Evolutionary conservation across 2,797 vertebrate species (phyloP), one percentile per base, ranked within the genome.

Genomic region (Rachycentron canadum): DNA sequence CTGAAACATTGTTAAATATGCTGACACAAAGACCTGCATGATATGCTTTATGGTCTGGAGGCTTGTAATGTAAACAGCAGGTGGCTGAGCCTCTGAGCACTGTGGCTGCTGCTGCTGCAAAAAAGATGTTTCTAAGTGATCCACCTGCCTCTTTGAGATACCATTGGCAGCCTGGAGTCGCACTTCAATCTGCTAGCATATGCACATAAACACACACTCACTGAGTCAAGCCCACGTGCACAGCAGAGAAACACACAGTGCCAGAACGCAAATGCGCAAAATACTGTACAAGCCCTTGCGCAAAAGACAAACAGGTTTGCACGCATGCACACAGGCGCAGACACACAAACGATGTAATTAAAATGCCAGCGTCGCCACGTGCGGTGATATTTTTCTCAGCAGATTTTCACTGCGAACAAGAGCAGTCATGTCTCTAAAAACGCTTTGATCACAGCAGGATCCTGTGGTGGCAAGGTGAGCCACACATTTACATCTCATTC

Each of bases 401-500:
- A 64, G 66, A 52, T 88, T 86, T 86, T 76, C 72, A 47, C 75
- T 32, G 63, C 34, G 73, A 86, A 80, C 70, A 45, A 26, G 68
- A 82, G 67, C 76, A 68, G 82, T 74, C 79, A 25, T 50, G 82
- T 88, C 68, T 83, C 73, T 76, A 43, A 78, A 76, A 86, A 65
- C 6, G 49, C 86, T 92, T 91, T 92, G 90, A 94, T 95, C 91
- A 66, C 88, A 85, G 90, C 50, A 1, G 89, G 88, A 69, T 76
- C 43, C 76, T 13, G 69, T n/a, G 7, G 75, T 25, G 66, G 47
- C 40, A 55, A 86, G 74, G 84, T 70, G 83, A 86, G 82, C 41
- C 36, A 68, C 83, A 85, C 86, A 91, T 90, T 92, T 90, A 86
- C 86, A 87, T 90, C 86, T 90, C 78, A 86, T 84, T 88, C 83